phyloP scores from a whole-genome alignment of 1,140 invertebrate species.

The Babylonia areolata region DNA sequence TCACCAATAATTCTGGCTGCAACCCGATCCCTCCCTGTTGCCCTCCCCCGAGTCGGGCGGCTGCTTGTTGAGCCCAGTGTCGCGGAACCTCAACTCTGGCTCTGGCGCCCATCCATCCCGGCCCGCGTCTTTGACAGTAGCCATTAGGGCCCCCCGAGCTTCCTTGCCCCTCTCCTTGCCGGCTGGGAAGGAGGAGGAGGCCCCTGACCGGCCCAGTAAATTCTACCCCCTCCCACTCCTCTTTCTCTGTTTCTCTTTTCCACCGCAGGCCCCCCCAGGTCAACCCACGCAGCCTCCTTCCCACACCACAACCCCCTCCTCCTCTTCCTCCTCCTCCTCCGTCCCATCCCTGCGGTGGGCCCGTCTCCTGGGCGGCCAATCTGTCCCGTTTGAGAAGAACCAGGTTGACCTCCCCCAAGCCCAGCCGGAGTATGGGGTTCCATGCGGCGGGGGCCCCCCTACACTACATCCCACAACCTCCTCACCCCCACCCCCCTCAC shows the following conservation, averaged over 20 bases:
- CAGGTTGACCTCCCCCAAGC: slow-evolving; percentile 14
- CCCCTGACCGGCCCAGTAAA: slow-evolving; percentile 10
- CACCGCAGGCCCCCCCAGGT: no score
- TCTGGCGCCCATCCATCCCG: slow-evolving; percentile 12
- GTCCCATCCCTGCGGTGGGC: no score
- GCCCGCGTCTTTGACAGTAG: slow-evolving; percentile 13
- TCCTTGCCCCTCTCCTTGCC: not conserved
- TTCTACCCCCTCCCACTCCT: not conserved
- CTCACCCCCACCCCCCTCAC: no score
- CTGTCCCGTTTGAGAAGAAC: slow-evolving; percentile 30
- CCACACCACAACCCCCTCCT: no score
- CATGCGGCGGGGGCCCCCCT: not conserved
- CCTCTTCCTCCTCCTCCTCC: no score
- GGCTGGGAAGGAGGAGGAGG: not conserved
- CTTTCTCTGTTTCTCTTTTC: no score
- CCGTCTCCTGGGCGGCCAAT: slow-evolving; percentile 15
- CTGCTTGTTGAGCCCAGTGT: slow-evolving; percentile 27
- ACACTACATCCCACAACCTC: no score
- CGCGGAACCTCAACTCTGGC: slow-evolving; percentile 23
- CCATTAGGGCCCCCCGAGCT: slow-evolving; percentile 4
- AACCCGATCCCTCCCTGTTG: slow-evolving; percentile 32
- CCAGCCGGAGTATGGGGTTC: not conserved
- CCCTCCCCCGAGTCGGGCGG: slow-evolving; percentile 3
- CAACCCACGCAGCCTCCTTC: no score
- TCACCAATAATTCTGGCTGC: slow-evolving; percentile 33